phyloP scores from a whole-genome alignment of 2,888 invertebrate species.

The Campoplex nolae region DNA sequence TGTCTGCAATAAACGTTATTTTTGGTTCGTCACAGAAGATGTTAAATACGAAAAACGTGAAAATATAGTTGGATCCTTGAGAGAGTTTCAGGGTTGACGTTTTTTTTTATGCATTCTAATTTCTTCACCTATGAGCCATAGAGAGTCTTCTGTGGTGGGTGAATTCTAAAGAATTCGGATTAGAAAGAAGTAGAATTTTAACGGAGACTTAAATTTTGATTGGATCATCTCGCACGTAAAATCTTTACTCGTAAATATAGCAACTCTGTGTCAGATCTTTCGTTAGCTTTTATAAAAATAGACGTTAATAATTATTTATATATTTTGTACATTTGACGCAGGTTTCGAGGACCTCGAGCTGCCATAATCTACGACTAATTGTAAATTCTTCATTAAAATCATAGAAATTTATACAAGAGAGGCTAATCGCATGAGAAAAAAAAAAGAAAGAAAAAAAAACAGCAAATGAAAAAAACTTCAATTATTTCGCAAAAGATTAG shows the following conservation, averaged over 20 bases:
- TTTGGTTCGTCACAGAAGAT: not conserved
- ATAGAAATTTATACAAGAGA: conserved; percentile 10
- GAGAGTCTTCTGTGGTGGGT: not conserved
- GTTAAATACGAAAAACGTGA: not conserved
- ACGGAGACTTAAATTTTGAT: conserved; percentile 31
- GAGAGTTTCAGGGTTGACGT: not conserved
- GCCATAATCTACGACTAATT: not conserved
- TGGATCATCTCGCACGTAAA: conserved; percentile 21
- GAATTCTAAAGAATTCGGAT: not conserved
- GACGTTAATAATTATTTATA: conserved; percentile 25
- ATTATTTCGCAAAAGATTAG: conserved; percentile 36
- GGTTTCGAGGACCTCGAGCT: not conserved
- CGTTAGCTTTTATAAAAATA: conserved; percentile 17
- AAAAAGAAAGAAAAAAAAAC: not conserved
- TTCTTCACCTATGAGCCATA: not conserved
- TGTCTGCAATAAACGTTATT: not conserved
- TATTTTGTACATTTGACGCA: conserved; percentile 5
- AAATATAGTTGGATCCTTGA: not conserved
- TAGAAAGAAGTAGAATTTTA: conserved; percentile 10
- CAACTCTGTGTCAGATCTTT: conserved; percentile 12
- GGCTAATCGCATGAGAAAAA: conserved; percentile 16
- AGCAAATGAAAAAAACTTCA: not conserved
- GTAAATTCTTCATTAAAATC: conserved; percentile 11
- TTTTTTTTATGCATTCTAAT: not conserved
- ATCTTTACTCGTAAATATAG: conserved; percentile 16